Percentiles rank a stretch among this genome's conserved stretches.
These are phyloP conservation scores for Phalacrocorax aristotelis DNA, from an alignment of 2,113 vertebrate genomes.

Conservation along the genomic window DNA sequence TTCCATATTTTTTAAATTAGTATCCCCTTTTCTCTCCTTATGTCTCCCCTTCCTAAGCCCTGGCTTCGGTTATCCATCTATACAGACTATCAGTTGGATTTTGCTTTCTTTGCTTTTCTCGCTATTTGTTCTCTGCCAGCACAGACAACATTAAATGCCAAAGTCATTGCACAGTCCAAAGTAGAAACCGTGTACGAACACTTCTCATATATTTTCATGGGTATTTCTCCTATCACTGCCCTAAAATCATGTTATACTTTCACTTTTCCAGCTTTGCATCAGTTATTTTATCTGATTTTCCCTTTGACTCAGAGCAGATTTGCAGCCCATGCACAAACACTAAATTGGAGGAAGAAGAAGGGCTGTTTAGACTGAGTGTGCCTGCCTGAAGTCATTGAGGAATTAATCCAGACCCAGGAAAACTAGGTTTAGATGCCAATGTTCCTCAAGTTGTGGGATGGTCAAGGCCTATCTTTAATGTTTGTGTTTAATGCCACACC, in stretches of 20 bases:
- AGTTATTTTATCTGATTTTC: neutral
- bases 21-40: neutral
- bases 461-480: neutral
- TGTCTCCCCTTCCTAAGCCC: neutral
- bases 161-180: neutral
- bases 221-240: neutral
- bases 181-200: fast-evolving
- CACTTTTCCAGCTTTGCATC: neutral
- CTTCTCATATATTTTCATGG: neutral
- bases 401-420: neutral
- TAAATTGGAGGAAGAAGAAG: neutral
- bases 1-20: neutral
- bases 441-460: neutral
- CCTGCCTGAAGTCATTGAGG: neutral
- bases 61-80: neutral
- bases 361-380: neutral
- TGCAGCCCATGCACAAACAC: neutral
- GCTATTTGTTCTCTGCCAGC: neutral
- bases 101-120: neutral
- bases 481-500: neutral
- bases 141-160: neutral
- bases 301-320: neutral
- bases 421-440: neutral
- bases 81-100: neutral
- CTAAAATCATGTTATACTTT: neutral